Percentiles rank a stretch among this genome's conserved stretches.
These are phyloP conservation scores for Brachylomia viminalis DNA, from an alignment of 2,888 invertebrate genomes.

Conservation along the genomic window DNA sequence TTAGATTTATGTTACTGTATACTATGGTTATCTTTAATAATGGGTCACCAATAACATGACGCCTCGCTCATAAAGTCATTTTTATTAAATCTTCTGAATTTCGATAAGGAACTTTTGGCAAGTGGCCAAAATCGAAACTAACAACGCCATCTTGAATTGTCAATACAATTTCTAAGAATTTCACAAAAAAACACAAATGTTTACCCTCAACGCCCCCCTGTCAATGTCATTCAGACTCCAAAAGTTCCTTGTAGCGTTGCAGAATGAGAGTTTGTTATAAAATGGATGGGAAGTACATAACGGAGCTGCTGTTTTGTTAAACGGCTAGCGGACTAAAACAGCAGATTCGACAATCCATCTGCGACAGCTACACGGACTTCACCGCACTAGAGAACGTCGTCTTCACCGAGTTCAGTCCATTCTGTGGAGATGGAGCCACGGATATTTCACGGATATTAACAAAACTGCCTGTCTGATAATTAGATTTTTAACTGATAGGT, in stretches of 20 bases:
- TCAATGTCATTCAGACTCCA: background rate
- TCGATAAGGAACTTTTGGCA: background rate
- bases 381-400: background rate
- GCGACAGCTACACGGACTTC: background rate
- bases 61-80: background rate
- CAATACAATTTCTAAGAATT: background rate
- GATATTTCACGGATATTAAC: too few species aligned
- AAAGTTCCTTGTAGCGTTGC: background rate
- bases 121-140: background rate
- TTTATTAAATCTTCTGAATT: background rate
- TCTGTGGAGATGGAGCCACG: constrained; percentile 23
- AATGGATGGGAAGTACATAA: background rate
- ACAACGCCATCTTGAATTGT: background rate
- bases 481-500: background rate
- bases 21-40: background rate
- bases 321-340: background rate
- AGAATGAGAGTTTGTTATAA: background rate
- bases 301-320: background rate
- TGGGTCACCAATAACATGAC: background rate
- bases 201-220: background rate
- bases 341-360: background rate
- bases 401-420: constrained; percentile 17
- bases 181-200: background rate
- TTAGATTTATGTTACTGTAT: background rate
- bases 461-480: background rate